phyloP scores from a whole-genome alignment of 2,888 invertebrate species.

The Sussaba pulchella region DNA sequence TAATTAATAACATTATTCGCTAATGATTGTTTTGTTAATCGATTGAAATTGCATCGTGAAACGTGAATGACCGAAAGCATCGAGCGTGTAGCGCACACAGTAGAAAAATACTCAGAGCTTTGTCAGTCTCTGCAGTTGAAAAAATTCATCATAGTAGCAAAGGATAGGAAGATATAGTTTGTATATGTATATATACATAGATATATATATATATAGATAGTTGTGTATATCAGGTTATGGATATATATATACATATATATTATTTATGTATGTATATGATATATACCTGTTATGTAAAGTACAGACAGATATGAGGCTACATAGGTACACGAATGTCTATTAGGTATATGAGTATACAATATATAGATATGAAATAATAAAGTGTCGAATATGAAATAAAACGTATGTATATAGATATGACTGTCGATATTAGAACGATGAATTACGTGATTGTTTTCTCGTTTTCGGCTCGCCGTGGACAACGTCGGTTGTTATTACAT shows the following conservation, averaged over 20 bases:
- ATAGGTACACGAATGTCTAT: constrained; percentile 78
- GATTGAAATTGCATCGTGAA: constrained; percentile 54
- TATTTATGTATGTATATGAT: constrained; percentile 68
- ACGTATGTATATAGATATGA: constrained; percentile 65
- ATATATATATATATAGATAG: constrained; percentile 54
- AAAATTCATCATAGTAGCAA: constrained; percentile 62
- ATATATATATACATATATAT: constrained; percentile 43
- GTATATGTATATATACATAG: constrained; percentile 47
- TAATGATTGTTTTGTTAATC: constrained; percentile 63
- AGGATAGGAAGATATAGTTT: constrained; percentile 66
- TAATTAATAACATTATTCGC: constrained; percentile 49
- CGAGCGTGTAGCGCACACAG: constrained; percentile 33
- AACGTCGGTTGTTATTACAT: constrained; percentile 14
- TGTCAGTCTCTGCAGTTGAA: constrained; percentile 48
- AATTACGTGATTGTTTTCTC: constrained; percentile 49
- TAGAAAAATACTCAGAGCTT: constrained; percentile 62
- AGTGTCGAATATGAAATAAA: constrained; percentile 62
- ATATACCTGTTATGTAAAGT: constrained; percentile 71
- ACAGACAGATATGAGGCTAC: constrained; percentile 80
- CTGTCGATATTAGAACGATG: constrained; percentile 67
- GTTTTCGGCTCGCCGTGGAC: constrained; percentile 49
- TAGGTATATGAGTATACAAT: constrained; percentile 58
- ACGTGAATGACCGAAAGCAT: constrained; percentile 26
- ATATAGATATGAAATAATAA: constrained; percentile 68
- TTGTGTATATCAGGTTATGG: constrained; percentile 41